Evolutionary conservation across 2,888 invertebrate species (phyloP).

Genomic region (Aspidapion aeneum): DNA sequence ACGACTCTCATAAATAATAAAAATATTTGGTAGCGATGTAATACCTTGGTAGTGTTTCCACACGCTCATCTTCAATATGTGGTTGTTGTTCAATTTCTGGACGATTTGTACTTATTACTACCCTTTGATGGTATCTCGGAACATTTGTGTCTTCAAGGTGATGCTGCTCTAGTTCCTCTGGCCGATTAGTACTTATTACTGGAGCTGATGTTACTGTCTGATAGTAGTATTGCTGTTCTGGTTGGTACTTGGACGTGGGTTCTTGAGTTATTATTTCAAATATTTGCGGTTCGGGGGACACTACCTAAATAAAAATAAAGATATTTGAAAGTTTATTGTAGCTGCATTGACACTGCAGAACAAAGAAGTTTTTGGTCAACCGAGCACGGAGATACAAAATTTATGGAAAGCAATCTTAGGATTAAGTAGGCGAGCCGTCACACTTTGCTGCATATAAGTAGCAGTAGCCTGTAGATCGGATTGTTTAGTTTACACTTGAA

Average conservation of each 20-base stretch:
- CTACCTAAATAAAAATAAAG: constrained; percentile 12
- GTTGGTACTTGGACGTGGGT: constrained; percentile 10
- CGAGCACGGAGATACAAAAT: too few relatives aligned
- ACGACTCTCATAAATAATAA: too few relatives aligned
- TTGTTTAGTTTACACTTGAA: too few relatives aligned
- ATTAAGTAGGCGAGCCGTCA: too few relatives aligned
- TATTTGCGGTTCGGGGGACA: constrained; percentile 8
- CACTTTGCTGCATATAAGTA: too few relatives aligned
- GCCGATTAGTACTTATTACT: neutral
- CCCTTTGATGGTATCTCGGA: constrained; percentile 4
- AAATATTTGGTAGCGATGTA: too few relatives aligned
- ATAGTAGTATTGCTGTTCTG: constrained; percentile 12
- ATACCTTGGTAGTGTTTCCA: too few relatives aligned
- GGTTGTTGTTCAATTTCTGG: neutral
- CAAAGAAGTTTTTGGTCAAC: too few relatives aligned
- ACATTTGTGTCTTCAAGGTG: neutral
- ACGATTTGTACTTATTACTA: neutral
- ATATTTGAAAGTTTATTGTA: too few relatives aligned
- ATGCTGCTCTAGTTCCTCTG: neutral
- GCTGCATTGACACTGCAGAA: too few relatives aligned
- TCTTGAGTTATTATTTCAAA: constrained; percentile 5
- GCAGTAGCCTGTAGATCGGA: too few relatives aligned
- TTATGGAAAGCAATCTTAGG: too few relatives aligned
- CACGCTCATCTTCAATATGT: neutral
- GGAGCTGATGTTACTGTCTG: constrained; percentile 7